Conservation (phyloP, 1,140 invertebrate genomes). For the Pomphorhynchus laevis region DNA sequence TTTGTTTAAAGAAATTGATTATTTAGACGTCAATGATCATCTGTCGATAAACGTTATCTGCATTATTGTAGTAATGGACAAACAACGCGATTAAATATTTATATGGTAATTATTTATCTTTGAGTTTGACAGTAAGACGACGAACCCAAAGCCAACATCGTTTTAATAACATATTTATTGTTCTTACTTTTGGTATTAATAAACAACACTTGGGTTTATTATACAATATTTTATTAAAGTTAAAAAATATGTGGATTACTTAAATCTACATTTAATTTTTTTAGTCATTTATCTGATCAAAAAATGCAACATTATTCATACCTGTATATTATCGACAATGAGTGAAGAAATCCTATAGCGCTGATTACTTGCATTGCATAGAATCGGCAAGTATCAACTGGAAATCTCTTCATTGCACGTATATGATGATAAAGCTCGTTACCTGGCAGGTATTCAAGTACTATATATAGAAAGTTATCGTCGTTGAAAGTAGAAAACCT, state of each 20-base stretch:
- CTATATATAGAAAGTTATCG: conserved; percentile 43
- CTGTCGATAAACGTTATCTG: no score
- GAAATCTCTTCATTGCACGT: conserved; percentile 34
- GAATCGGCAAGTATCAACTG: conserved; percentile 45
- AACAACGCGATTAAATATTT: no score
- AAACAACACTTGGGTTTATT: neutral
- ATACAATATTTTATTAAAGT: neutral
- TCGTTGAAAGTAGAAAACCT: conserved; percentile 62
- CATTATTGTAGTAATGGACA: no score
- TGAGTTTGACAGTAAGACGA: no score
- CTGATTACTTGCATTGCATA: conserved; percentile 67
- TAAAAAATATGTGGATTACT: neutral
- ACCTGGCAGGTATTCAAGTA: conserved; percentile 52
- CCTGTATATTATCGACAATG: conserved; percentile 41
- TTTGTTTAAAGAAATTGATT: no score
- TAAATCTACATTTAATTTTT: neutral
- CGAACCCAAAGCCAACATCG: no score
- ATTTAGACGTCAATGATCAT: no score
- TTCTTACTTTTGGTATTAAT: neutral
- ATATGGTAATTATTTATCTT: no score
- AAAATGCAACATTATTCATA: no score
- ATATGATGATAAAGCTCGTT: conserved; percentile 78
- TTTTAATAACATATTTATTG: no score
- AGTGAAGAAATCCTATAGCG: conserved; percentile 63
- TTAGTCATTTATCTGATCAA: neutral